These are phyloP conservation scores for Eubasilissa regina DNA, from an alignment of 1,140 invertebrate genomes.

Conservation along the genomic window DNA sequence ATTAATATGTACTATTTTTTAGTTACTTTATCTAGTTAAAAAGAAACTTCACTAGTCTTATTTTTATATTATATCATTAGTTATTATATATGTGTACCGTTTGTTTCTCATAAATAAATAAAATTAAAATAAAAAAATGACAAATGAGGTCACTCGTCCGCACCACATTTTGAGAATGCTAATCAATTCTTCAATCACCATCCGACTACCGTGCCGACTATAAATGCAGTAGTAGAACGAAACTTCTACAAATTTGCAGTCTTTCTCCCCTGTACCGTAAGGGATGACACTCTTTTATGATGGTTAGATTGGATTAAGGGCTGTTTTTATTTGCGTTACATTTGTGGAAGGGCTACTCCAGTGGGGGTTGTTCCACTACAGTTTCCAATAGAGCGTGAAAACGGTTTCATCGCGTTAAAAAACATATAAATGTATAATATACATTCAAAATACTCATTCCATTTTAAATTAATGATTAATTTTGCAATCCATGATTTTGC, in stretches of 20 bases:
- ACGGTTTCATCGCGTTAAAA: conserved; percentile 45
- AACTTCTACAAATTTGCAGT: conserved; percentile 40
- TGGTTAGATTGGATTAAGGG: conserved; percentile 58
- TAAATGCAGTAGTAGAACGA: conserved; percentile 29
- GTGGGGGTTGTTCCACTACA: conserved; percentile 50
- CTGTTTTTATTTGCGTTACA: conserved; percentile 59
- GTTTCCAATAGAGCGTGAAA: conserved; percentile 55
- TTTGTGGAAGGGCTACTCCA: conserved; percentile 45
- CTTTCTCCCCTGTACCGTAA: conserved; percentile 3
- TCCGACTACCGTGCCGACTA: conserved; percentile 17
- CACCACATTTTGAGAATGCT: conserved; percentile 5
- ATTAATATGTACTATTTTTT: too few relatives aligned
- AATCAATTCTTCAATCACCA: conserved; percentile 19
- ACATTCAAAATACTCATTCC: too few relatives aligned
- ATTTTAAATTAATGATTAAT: too few relatives aligned
- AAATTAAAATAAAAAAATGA: too few relatives aligned
- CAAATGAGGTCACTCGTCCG: too few relatives aligned
- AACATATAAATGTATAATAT: not conserved
- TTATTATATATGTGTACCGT: too few relatives aligned
- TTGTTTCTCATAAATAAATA: too few relatives aligned
- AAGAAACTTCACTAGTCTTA: too few relatives aligned
- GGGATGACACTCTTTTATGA: conserved; percentile 48
- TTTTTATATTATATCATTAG: too few relatives aligned
- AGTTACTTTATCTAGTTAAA: too few relatives aligned
- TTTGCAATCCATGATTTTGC: too few relatives aligned